Evolutionary conservation across 2,888 invertebrate genomes (phyloP).

Genomic region (Junonia oenone): DNA sequence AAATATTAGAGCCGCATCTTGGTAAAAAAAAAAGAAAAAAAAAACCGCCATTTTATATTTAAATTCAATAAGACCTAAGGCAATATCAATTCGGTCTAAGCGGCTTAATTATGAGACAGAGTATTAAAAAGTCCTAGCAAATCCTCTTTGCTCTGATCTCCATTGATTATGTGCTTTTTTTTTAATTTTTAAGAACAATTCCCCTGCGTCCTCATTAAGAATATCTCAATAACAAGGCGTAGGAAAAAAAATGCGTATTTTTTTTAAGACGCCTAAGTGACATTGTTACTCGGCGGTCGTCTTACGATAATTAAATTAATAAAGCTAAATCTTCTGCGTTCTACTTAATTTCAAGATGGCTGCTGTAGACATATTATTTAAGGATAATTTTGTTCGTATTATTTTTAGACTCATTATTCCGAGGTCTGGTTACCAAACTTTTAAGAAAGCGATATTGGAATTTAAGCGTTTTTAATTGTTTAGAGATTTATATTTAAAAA

Average conservation of each 20-base stretch:
- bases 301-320: slow-evolving; percentile 2
- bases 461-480: too few species aligned
- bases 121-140: slow-evolving; percentile 11
- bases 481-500: too few species aligned
- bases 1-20: too few species aligned
- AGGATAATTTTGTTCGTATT: neutral
- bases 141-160: slow-evolving; percentile 46
- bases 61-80: neutral
- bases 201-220: slow-evolving; percentile 60
- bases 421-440: too few species aligned
- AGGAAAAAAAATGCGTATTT: neutral
- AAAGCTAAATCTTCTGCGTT: neutral
- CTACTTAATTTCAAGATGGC: neutral
- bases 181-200: slow-evolving; percentile 56
- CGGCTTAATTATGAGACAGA: slow-evolving; percentile 19
- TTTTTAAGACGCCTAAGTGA: slow-evolving; percentile 3
- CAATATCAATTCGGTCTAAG: slow-evolving; percentile 1
- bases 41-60: neutral
- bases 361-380: neutral
- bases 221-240: slow-evolving; percentile 35
- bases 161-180: slow-evolving; percentile 55
- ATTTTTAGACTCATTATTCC: neutral
- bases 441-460: too few species aligned
- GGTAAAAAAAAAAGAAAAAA: neutral
- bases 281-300: neutral